Conservation (phyloP, 2,113 vertebrate genomes). For the Pitta sordida region DNA sequence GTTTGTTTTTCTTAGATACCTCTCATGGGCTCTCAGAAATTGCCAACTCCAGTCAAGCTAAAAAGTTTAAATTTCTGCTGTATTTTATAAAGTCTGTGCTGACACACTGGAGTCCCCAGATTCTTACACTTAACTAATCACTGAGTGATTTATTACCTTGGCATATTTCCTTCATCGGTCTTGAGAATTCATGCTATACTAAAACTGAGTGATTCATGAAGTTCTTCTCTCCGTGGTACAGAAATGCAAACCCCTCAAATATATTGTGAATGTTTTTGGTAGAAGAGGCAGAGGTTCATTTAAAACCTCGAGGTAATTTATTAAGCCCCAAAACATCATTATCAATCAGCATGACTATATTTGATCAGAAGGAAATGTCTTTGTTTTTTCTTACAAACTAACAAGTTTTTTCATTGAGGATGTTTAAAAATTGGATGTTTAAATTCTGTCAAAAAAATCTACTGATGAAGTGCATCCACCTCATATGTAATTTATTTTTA, state of each 20-base stretch:
- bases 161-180: background rate
- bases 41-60: background rate
- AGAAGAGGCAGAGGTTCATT: background rate
- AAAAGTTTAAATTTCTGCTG: background rate
- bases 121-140: background rate
- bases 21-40: background rate
- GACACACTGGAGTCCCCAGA: background rate
- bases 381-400: background rate
- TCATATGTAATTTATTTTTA: background rate
- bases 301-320: background rate
- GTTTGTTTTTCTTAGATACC: background rate
- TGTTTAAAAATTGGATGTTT: background rate
- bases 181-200: background rate
- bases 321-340: background rate
- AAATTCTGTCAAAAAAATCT: background rate
- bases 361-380: background rate
- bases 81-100: background rate
- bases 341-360: background rate
- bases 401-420: background rate
- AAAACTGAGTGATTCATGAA: background rate
- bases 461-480: background rate
- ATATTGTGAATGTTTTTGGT: background rate
- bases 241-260: background rate
- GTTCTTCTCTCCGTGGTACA: background rate
- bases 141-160: background rate